Conservation (phyloP, 2,888 invertebrate species). For the Drosophila kuntzei region DNA sequence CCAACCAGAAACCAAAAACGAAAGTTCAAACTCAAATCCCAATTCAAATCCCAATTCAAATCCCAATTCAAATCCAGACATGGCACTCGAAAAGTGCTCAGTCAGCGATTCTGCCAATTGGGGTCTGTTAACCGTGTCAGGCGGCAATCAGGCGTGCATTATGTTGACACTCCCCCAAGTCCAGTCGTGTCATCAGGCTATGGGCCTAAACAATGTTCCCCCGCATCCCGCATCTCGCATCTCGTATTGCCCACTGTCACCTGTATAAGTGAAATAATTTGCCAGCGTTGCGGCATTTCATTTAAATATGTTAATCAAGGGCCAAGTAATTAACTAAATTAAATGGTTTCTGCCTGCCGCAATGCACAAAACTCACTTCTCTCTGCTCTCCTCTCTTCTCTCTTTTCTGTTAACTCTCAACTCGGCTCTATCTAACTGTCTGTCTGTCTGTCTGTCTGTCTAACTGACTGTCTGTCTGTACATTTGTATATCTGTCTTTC, state of each 20-base stretch:
- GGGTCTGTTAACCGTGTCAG: constrained; percentile 18
- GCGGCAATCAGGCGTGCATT: constrained; percentile 53
- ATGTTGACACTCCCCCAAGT: constrained; percentile 58
- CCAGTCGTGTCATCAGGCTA: constrained; percentile 58
- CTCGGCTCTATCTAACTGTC: background rate
- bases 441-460: background rate
- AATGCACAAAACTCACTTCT: constrained; percentile 21
- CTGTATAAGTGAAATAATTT: constrained; percentile 50
- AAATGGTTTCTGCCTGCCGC: constrained; percentile 61
- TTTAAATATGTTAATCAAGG: constrained; percentile 74
- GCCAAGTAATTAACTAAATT: constrained; percentile 78
- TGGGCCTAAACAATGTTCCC: constrained; percentile 10
- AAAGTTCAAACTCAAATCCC: too few species aligned
- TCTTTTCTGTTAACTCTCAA: too few species aligned
- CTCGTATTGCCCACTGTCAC: background rate
- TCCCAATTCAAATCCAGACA: constrained; percentile 8
- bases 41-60: constrained; percentile 2
- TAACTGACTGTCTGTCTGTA: constrained; percentile 13
- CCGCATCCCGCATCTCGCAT: background rate
- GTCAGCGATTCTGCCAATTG: constrained; percentile 26
- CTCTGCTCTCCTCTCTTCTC: background rate
- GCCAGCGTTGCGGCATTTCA: constrained; percentile 63
- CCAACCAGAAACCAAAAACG: background rate
- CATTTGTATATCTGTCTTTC: constrained; percentile 6
- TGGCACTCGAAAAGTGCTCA: constrained; percentile 32